Conservation (phyloP, 1,140 invertebrate species). For the Drosophila subpulchrella region DNA sequence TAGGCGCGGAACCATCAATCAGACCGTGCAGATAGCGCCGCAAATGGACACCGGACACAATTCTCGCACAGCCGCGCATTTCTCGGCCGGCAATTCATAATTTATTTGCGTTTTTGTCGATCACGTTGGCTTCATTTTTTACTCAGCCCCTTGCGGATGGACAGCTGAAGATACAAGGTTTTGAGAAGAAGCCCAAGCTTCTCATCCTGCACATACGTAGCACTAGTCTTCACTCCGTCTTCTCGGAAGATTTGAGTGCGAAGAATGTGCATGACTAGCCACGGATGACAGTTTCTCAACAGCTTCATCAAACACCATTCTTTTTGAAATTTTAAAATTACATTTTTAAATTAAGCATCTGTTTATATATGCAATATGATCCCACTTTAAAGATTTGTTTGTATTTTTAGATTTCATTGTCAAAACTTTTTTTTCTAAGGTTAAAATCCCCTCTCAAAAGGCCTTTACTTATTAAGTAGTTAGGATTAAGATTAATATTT, state of each 20-base stretch:
- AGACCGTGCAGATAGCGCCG: conserved; percentile 64
- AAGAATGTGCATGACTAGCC: not conserved
- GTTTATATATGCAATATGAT: too few species aligned
- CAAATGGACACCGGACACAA: conserved; percentile 19
- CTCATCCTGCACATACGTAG: not conserved
- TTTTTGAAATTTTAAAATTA: too few species aligned
- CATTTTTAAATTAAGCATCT: too few species aligned
- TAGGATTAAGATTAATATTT: too few species aligned
- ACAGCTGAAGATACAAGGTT: conserved; percentile 49
- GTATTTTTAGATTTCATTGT: too few species aligned
- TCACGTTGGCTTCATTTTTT: conserved; percentile 73
- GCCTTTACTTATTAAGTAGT: too few species aligned
- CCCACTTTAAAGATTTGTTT: too few species aligned
- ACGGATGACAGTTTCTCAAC: not conserved
- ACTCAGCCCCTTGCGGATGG: conserved; percentile 36
- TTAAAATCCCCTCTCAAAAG: too few species aligned
- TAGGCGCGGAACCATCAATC: conserved; percentile 79
- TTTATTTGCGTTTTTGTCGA: conserved; percentile 70
- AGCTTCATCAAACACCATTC: not conserved
- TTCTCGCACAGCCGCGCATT: not conserved
- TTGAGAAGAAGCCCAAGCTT: not conserved
- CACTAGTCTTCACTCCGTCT: not conserved
- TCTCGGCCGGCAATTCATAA: conserved; percentile 67
- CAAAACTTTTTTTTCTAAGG: too few species aligned
- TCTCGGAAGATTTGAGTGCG: not conserved